Conservation (phyloP, 2,797 vertebrate genomes). For the Carduelis carduelis region DNA sequence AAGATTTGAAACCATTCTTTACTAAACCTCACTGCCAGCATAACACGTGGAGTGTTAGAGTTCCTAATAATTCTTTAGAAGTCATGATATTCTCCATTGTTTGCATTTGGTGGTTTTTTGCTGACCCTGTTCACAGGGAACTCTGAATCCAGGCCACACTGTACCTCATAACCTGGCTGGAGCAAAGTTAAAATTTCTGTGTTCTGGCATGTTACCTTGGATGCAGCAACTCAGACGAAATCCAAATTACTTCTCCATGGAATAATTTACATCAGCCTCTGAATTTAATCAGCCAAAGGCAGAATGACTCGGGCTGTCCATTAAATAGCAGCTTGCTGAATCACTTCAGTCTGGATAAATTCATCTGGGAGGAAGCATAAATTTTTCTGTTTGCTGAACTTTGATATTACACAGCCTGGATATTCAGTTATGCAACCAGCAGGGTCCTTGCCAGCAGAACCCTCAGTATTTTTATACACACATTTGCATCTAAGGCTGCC, state of each 20-base stretch:
- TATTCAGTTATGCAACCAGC: slow-evolving; percentile 18
- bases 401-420: slow-evolving; percentile 5
- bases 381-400: slow-evolving; percentile 45
- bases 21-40: not conserved
- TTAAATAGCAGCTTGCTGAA: slow-evolving; percentile 37
- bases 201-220: not conserved
- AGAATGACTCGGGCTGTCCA: not conserved
- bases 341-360: slow-evolving; percentile 33
- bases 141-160: not conserved
- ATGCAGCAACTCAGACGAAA: not conserved
- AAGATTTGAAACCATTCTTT: not conserved
- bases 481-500: not conserved
- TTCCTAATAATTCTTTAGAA: not conserved
- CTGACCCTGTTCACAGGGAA: not conserved
- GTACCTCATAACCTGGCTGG: not conserved
- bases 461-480: not conserved
- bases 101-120: not conserved
- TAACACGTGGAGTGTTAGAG: not conserved
- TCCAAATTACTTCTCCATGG: not conserved
- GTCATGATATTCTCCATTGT: accelerated
- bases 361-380: slow-evolving; percentile 28
- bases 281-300: slow-evolving; percentile 27
- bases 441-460: slow-evolving; percentile 18
- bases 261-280: slow-evolving; percentile 32
- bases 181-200: not conserved